These are phyloP conservation scores for Ptychoptera albimana DNA, from an alignment of 2,888 invertebrate genomes.

Conservation along the genomic window DNA sequence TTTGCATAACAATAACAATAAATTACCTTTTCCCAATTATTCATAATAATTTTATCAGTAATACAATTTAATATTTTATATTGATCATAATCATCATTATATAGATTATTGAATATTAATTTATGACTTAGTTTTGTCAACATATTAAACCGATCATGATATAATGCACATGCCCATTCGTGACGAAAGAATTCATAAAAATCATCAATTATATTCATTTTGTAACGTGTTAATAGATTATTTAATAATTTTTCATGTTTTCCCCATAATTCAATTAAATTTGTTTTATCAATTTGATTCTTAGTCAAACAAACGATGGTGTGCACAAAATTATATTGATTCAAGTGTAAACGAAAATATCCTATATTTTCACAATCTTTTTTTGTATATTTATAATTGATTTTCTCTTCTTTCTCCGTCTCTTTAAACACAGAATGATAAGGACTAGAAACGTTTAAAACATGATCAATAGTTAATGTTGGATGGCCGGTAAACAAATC, in stretches of 20 bases:
- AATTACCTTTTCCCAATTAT: background rate
- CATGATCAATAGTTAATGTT: background rate
- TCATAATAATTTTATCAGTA: background rate
- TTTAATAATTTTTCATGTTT: constrained; percentile 57
- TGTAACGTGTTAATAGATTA: constrained; percentile 43
- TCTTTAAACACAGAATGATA: constrained; percentile 34
- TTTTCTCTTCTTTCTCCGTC: constrained; percentile 31
- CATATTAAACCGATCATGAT: constrained; percentile 40
- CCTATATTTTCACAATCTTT: constrained; percentile 26
- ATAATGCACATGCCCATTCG: constrained; percentile 47
- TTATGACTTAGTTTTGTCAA: constrained; percentile 7
- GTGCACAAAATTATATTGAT: constrained; percentile 37
- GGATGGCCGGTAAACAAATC: constrained; percentile 7
- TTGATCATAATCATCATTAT: background rate
- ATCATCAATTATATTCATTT: constrained; percentile 44
- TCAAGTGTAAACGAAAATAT: constrained; percentile 44
- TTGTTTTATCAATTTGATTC: constrained; percentile 37
- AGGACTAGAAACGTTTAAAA: background rate
- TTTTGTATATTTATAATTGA: constrained; percentile 14
- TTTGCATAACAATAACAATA: background rate
- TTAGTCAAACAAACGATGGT: constrained; percentile 43
- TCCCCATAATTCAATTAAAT: constrained; percentile 47
- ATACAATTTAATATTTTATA: background rate
- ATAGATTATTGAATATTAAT: background rate
- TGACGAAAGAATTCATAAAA: constrained; percentile 48